Base-by-base conservation (phyloP, 2,113 vertebrate genomes). In the Baryphthengus martii region DNA sequence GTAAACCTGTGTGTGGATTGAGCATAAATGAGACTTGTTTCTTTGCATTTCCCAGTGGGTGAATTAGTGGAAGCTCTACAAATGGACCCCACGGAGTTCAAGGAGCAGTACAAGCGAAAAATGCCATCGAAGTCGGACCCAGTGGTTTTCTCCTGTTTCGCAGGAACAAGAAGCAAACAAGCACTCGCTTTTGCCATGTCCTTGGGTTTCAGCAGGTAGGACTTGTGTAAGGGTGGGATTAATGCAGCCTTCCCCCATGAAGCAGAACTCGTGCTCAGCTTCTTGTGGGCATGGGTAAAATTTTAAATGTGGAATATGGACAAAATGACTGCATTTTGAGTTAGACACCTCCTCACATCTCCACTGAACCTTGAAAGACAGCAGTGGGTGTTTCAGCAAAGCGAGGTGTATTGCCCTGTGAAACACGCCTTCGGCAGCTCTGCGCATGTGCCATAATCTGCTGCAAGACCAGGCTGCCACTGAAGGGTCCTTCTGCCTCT, bases 61-160 rank as follows among this genome's bases (percentile, higher is more conserved):
- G 98, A 99, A 40, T 94, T 99, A 88, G 93, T 92, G 58, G 94
- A 97, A 88, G 99, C 99, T 61, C 97, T 99, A 37, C 98, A 99
- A 76, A 98, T 99, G 97, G 94, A 87, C 40, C 96, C 99, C 9
- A 83, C 45, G 3, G 98, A 98, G 20, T 99, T 99, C 96, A 96
- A 97, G 95, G 98, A 99, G 75, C 99, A 97, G 88, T 99, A 99
- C 67, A 97, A 97, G 4, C 97, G 98, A 77, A 97, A 98, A 62
- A 98, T 99, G 98, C 99, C 99, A 5, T 97, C 97, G 80, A 98
- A 97, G 89, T 98, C 97, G 0, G 98, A 99, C 75, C 98, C 91
- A 45, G 59, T 99, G 26, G 98, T 99, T 53, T 99, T 99, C 95
- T 98, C 98, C 56, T 99, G 99, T 96, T 96, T 98, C 93, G 98